Base-by-base conservation (phyloP, 2,888 invertebrate species). In the Dryadula phaetusa region DNA sequence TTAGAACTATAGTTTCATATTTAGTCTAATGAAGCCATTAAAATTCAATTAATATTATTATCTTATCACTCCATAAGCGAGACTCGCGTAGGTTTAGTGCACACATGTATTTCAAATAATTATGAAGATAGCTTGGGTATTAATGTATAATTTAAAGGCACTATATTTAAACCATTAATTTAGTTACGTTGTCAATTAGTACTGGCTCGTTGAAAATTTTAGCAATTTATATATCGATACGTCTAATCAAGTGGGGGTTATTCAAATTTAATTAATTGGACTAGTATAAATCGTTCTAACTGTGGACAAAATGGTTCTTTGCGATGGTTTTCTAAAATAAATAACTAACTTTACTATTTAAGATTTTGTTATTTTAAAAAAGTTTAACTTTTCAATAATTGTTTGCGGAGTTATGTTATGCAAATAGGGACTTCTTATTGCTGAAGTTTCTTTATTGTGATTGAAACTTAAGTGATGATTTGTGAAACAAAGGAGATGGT, bases 401-500 rank as follows among this genome's bases (percentile, higher is more conserved):
- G 40, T 63, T 66, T 54, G 53, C 32, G 18, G 22, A 54, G 46
- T 54, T 61, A 66, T 32, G 18, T 20, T 61, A 64, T 64, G 69
- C 47, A 66, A 69, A 66, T 66, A 60, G 53, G 3, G 22, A 56
- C 60, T 66, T 68, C 53, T 28, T 40, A 69, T 61, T 61, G 69
- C 49, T 32, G 49, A 61, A 69, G 64, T 66, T 66, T 63, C 40
- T 34, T 63, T 54, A 61, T 70, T 70, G 61, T 75, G 76, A 76
- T 77, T 74, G 75, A 77, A 77, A 76, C 74, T 76, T 75, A 72
- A 73, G 70, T 69, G 76, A 77, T 76, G 75, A 73, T 72, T 72
- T 68, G 47, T 67, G 67, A 70, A 74, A 77, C 75, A 76, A 77
- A 75, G 69, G 72, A 74, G 71, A 65, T 70, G 64, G 71, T 71